Evolutionary conservation across 2,797 vertebrate species (phyloP).

Genomic region (Eurystomus glaucurus): DNA sequence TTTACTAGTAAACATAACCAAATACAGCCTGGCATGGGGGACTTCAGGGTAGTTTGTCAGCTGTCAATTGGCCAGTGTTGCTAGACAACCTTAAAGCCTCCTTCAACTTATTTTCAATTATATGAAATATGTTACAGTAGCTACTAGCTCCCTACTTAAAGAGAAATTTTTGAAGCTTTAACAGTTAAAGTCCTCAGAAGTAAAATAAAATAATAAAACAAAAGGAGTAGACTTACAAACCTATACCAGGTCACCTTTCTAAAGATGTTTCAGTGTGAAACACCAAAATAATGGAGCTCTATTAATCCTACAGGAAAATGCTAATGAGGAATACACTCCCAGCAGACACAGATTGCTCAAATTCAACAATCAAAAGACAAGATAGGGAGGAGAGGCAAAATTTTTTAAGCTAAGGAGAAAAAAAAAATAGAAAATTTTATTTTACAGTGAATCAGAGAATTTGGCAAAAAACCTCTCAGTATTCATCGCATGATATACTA

Average conservation of each 20-base stretch:
- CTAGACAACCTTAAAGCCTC: background rate
- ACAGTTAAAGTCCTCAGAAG: background rate
- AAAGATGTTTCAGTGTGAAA: background rate
- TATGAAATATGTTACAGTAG: background rate
- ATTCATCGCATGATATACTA: background rate
- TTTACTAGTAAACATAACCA: background rate
- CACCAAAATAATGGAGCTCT: background rate
- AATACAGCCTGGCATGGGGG: background rate
- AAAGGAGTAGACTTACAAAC: background rate
- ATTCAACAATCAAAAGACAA: background rate
- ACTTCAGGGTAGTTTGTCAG: background rate
- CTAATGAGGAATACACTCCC: background rate
- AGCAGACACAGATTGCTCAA: background rate
- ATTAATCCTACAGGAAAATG: background rate
- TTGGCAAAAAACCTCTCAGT: fast-evolving
- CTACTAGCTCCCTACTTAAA: background rate
- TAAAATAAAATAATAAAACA: background rate
- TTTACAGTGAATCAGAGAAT: background rate
- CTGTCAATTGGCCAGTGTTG: background rate
- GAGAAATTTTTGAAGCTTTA: background rate
- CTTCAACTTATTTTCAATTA: background rate
- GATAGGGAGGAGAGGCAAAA: background rate
- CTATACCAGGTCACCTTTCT: background rate
- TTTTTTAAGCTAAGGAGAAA: background rate
- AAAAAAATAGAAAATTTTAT: background rate